These are phyloP conservation scores for Drosophila atripex DNA, from an alignment of 2,888 invertebrate species.

Conservation along the genomic window DNA sequence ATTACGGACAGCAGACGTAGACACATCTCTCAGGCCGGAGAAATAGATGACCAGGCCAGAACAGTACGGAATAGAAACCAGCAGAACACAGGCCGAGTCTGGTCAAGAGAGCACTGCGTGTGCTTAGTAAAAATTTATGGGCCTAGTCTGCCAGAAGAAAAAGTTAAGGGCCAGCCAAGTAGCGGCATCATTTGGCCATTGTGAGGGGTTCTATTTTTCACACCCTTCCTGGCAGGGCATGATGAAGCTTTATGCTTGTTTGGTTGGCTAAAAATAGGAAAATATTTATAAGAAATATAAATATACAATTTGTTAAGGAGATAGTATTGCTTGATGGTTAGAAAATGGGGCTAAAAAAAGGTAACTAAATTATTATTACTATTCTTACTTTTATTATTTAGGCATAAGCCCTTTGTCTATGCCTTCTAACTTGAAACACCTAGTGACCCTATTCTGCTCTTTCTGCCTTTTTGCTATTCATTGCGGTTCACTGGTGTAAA, in stretches of 20 bases:
- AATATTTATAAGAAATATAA: not conserved
- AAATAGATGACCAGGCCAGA: slow-evolving; percentile 63
- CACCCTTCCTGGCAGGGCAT: slow-evolving; percentile 30
- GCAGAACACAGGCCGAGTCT: slow-evolving; percentile 3
- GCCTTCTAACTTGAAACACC: not conserved
- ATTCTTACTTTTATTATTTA: no score
- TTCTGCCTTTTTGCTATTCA: slow-evolving; percentile 62
- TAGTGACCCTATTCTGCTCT: not conserved
- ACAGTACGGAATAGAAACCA: not conserved
- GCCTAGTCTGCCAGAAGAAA: slow-evolving; percentile 33
- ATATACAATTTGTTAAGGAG: not conserved
- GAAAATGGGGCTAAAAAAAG: not conserved
- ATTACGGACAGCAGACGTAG: slow-evolving; percentile 55
- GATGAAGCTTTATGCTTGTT: not conserved
- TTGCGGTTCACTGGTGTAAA: slow-evolving; percentile 69
- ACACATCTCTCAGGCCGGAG: slow-evolving; percentile 43
- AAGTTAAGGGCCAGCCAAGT: slow-evolving; percentile 23
- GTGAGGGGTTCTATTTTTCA: slow-evolving; percentile 23
- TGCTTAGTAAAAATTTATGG: slow-evolving; percentile 77
- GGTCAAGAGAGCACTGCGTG: slow-evolving; percentile 67
- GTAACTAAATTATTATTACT: no score
- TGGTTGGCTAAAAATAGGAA: not conserved
- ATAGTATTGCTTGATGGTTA: not conserved
- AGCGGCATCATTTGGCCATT: slow-evolving; percentile 69
- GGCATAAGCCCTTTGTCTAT: not conserved